These are phyloP conservation scores for Apamea anceps DNA, from an alignment of 2,888 invertebrate genomes.

Conservation along the genomic window DNA sequence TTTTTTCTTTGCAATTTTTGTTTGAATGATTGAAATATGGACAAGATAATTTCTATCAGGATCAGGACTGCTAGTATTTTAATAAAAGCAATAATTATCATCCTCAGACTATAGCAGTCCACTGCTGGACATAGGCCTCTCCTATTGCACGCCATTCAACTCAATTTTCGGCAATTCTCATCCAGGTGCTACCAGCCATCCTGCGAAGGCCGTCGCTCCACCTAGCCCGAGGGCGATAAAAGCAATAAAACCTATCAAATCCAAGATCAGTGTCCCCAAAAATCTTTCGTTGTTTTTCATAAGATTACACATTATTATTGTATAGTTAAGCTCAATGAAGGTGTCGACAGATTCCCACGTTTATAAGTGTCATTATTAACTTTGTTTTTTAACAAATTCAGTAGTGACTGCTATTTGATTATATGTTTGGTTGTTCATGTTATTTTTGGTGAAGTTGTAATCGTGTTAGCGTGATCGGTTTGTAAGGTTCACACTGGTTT, in stretches of 20 bases:
- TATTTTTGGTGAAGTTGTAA: neutral
- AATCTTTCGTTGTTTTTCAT: slow-evolving; percentile 23
- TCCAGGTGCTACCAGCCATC: no score
- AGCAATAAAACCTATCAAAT: neutral
- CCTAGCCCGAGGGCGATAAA: neutral
- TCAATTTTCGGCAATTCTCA: no score
- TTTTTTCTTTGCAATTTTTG: neutral
- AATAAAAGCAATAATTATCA: neutral
- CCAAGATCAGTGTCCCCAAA: slow-evolving; percentile 9
- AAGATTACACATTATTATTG: slow-evolving; percentile 58
- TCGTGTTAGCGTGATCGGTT: slow-evolving; percentile 15
- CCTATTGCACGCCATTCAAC: no score
- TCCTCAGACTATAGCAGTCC: no score
- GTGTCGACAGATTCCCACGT: slow-evolving; percentile 61
- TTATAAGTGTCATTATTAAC: slow-evolving; percentile 50
- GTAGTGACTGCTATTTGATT: slow-evolving; percentile 54
- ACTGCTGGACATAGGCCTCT: no score
- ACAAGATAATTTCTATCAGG: no score
- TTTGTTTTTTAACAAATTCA: slow-evolving; percentile 44
- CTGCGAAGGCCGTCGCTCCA: no score
- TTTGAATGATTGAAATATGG: neutral
- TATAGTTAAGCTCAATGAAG: slow-evolving; percentile 42
- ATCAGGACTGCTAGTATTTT: neutral
- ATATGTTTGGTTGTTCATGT: slow-evolving; percentile 31
- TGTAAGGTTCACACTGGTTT: slow-evolving; percentile 9